These are phyloP conservation scores for Sceloporus tristichus DNA, from an alignment of 2,113 vertebrate species.

Conservation along the genomic window DNA sequence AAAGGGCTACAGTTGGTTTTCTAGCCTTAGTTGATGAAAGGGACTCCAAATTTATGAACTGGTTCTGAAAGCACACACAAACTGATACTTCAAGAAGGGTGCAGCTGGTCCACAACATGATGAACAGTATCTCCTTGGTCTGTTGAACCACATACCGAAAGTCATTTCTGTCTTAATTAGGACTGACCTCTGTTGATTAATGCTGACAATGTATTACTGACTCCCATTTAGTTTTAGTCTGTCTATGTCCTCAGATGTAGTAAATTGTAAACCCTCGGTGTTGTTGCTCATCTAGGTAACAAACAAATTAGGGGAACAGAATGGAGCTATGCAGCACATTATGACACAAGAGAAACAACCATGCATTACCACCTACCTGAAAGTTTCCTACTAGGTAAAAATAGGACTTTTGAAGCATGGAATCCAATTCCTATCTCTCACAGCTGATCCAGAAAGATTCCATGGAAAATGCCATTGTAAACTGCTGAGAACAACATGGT, in stretches of 20 bases:
- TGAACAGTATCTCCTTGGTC: background rate
- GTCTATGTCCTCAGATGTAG: background rate
- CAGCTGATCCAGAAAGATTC: background rate
- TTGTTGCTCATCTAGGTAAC: background rate
- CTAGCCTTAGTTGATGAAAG: background rate
- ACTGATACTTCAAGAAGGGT: background rate
- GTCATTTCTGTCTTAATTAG: background rate
- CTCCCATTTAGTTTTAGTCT: background rate
- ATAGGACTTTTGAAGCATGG: background rate
- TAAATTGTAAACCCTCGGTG: background rate
- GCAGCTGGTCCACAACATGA: background rate
- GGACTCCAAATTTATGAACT: background rate
- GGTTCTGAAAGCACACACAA: background rate
- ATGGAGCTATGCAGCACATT: background rate
- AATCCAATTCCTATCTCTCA: background rate
- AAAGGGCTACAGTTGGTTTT: background rate
- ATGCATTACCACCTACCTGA: background rate
- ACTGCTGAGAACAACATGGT: background rate
- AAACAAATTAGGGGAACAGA: background rate
- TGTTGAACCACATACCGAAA: background rate
- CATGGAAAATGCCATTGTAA: background rate
- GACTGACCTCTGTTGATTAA: background rate
- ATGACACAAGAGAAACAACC: background rate
- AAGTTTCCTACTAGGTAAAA: background rate
- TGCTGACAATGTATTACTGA: background rate